These are phyloP conservation scores for Apamea sordens DNA, from an alignment of 2,888 invertebrate species.

Conservation along the genomic window DNA sequence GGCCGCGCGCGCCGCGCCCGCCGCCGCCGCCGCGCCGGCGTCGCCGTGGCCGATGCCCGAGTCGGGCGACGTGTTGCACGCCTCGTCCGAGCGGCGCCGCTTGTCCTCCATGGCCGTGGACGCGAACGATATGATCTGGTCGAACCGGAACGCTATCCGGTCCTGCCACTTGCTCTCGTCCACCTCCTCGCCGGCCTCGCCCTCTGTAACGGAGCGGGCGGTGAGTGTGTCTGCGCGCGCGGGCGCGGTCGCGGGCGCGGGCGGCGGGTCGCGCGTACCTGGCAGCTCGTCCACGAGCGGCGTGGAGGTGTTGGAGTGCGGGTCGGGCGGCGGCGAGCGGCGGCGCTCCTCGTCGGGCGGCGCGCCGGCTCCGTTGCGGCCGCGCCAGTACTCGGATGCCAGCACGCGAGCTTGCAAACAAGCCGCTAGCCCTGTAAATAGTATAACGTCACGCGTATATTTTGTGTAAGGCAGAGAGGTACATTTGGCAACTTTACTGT, in stretches of 20 bases:
- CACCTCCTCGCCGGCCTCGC: slow-evolving; percentile 92
- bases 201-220: slow-evolving; percentile 83
- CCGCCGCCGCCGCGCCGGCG: slow-evolving; percentile 81
- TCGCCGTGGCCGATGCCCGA: slow-evolving; percentile 94
- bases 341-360: slow-evolving; percentile 61
- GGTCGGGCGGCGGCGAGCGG: slow-evolving; percentile 75
- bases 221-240: slow-evolving; percentile 50
- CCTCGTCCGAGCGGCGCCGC: slow-evolving; percentile 94
- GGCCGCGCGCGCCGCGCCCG: slow-evolving; percentile 64
- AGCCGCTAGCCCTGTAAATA: slow-evolving; percentile 93
- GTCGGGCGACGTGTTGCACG: slow-evolving; percentile 96
- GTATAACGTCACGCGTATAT: background rate
- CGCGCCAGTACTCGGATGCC: slow-evolving; percentile 91
- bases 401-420: slow-evolving; percentile 95
- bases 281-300: slow-evolving; percentile 91
- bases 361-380: slow-evolving; percentile 83
- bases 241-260: slow-evolving; percentile 36
- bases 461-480: background rate
- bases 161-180: slow-evolving; percentile 98
- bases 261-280: slow-evolving; percentile 72
- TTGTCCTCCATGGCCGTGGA: slow-evolving; percentile 97
- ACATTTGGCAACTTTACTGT: background rate
- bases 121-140: slow-evolving; percentile 97
- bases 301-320: slow-evolving; percentile 92
- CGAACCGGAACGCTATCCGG: slow-evolving; percentile 97